A percentile compares a stretch with the other conserved stretches of the same genome.
phyloP scores from a whole-genome alignment of 2,888 invertebrate species.

The Sericinus montela region DNA sequence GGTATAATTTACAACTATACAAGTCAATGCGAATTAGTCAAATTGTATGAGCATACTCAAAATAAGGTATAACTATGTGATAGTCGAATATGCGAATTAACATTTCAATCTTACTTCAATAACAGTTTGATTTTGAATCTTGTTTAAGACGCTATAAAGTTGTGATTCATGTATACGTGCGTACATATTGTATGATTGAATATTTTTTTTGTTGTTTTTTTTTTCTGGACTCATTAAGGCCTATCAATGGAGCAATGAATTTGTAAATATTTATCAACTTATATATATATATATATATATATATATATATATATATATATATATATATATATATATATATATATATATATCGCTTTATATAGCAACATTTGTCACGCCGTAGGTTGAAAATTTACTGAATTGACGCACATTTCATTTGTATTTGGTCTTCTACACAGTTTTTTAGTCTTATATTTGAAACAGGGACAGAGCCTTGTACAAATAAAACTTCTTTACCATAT shows the following conservation, averaged over 20 bases:
- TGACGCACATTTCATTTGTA: slow-evolving; percentile 4
- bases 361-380: not conserved
- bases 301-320: slow-evolving; percentile 39
- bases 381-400: not conserved
- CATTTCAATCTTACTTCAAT: not conserved
- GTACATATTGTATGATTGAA: not conserved
- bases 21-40: too few relatives aligned
- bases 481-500: too few relatives aligned
- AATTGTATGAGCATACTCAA: slow-evolving; percentile 12
- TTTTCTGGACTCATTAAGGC: slow-evolving; percentile 29
- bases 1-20: too few relatives aligned
- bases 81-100: slow-evolving; percentile 3
- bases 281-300: too few relatives aligned
- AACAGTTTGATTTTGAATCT: not conserved
- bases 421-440: not conserved
- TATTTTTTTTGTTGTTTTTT: not conserved
- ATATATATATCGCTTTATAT: not conserved
- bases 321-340: too few relatives aligned
- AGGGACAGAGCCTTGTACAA: too few relatives aligned
- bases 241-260: slow-evolving; percentile 44
- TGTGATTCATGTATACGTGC: slow-evolving; percentile 5
- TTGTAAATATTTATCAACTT: slow-evolving; percentile 39
- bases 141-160: not conserved
- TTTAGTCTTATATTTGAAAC: too few relatives aligned
- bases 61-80: slow-evolving; percentile 5